phyloP scores from a whole-genome alignment of 2,888 invertebrate genomes.

The Tridacna gigas region DNA sequence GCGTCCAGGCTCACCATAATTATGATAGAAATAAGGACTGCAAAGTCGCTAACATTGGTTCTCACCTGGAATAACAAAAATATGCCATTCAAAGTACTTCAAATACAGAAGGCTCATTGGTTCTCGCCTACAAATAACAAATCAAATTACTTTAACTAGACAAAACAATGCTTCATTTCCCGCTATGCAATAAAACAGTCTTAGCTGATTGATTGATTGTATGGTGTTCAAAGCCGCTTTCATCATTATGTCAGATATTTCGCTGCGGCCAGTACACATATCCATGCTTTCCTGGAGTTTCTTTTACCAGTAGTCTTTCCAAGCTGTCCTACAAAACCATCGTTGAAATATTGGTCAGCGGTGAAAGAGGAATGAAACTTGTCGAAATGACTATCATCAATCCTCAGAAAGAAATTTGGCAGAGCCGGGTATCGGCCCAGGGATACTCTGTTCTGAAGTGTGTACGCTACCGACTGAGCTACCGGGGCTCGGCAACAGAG shows the following conservation, averaged over 20 bases:
- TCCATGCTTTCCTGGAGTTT: neutral
- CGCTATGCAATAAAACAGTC: too few species aligned
- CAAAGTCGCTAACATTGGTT: conserved; percentile 97
- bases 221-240: neutral
- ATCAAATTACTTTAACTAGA: too few species aligned
- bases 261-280: neutral
- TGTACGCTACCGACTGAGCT: too few species aligned
- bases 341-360: neutral
- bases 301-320: neutral
- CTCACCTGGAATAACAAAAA: conserved; percentile 88
- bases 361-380: neutral
- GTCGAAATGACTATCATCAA: conserved; percentile 8
- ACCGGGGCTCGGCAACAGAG: too few species aligned
- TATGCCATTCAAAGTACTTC: too few species aligned
- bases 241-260: neutral
- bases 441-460: too few species aligned
- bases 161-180: too few species aligned
- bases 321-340: neutral
- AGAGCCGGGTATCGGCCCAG: neutral
- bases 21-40: conserved; percentile 97
- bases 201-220: neutral
- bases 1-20: conserved; percentile 95
- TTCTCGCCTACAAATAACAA: too few species aligned
- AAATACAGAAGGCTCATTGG: too few species aligned
- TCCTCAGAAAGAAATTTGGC: conserved; percentile 1